Base-by-base conservation (phyloP, 2,113 vertebrate species). In the Alethe diademata region DNA sequence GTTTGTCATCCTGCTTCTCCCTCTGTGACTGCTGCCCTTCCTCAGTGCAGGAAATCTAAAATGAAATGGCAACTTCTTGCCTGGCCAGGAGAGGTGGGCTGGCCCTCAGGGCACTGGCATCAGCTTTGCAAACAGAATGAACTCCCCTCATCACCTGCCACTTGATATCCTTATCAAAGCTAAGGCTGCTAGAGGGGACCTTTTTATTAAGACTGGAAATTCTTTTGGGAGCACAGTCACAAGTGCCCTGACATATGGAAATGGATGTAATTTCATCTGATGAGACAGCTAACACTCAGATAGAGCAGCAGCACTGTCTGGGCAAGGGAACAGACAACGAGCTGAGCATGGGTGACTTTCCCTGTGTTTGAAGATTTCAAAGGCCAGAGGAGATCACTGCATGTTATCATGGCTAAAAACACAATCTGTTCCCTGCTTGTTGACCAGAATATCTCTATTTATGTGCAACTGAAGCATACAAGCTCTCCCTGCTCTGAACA, bases 51-150 rank as follows among this genome's bases (percentile, higher is more conserved):
- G 58, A 56, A 40, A 80, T 45, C 42, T 51, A 22, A 62, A 90
- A 38, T 38, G 47, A 93, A 90, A 65, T 5, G 12, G 88, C 33
- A 86, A 31, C 35, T 86, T 48, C 40, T 61, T 65, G 51, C 79
- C 78, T n/a, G 64, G 86, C 45, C 53, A 91, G 60, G 35, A 88
- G 51, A 66, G 60, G 57, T 64, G 73, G 48, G 38, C 71, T 88
- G 90, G 71, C 43, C 81, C 70, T 11, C 2, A 0, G 62, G 56
- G 71, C 81, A 45, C 23, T 64, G 87, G 54, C 74, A 95, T 94
- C 88, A 89, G 93, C 92, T 96, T 78, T 92, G 93, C 84, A 96
- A 91, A 90, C 70, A 95, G 62, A 73, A 94, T 76, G 82, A 97
- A 85, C 74, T 92, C 97, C 94, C 60, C 90, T 92, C 94, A 91